These are phyloP conservation scores for Eupelmus urozonus DNA, from an alignment of 2,888 invertebrate genomes.

Conservation along the genomic window DNA sequence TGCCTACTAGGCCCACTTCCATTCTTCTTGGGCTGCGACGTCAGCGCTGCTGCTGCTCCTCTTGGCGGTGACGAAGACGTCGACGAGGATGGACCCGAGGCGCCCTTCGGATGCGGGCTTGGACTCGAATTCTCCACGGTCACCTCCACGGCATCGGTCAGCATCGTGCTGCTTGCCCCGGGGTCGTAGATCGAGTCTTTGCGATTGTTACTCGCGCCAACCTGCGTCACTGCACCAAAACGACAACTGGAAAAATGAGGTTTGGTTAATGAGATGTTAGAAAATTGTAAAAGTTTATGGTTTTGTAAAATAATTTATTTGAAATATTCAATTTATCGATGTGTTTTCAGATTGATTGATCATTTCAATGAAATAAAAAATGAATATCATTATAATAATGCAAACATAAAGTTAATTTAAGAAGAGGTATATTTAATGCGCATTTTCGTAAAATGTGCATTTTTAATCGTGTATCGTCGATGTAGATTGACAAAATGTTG, in stretches of 20 bases:
- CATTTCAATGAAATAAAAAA: no score
- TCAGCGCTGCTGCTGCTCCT: constrained; percentile 43
- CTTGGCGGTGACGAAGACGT: constrained; percentile 71
- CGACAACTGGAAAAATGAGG: constrained; percentile 65
- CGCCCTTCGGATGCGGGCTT: constrained; percentile 72
- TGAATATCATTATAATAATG: no score
- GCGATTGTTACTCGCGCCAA: constrained; percentile 63
- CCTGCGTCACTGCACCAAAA: constrained; percentile 71
- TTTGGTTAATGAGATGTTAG: no score
- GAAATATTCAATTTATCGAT: no score
- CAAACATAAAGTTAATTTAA: no score
- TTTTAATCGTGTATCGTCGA: no score
- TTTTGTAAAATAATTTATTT: no score
- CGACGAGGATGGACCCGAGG: constrained; percentile 74
- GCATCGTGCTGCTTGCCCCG: constrained; percentile 69
- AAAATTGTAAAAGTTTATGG: neutral
- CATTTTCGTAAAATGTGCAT: no score
- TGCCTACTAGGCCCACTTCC: constrained; percentile 70
- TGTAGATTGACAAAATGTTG: no score
- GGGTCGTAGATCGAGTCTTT: constrained; percentile 73
- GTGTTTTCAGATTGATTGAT: no score
- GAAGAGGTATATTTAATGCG: no score
- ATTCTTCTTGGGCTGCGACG: constrained; percentile 70
- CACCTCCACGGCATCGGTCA: constrained; percentile 58
- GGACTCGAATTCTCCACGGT: constrained; percentile 70